Conservation (phyloP, 2,888 invertebrate genomes). For the Eulithis testata region DNA sequence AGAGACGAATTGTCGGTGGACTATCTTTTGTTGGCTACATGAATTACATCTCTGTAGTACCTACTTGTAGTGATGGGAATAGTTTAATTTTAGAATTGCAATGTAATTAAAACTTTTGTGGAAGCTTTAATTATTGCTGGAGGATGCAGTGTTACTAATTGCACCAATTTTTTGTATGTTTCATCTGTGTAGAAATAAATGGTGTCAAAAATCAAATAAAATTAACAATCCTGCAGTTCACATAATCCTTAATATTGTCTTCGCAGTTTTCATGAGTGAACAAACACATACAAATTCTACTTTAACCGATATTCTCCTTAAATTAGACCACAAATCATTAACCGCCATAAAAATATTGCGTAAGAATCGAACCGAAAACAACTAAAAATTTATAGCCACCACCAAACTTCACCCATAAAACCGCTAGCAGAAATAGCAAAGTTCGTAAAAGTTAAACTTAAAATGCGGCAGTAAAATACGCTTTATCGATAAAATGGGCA, state of each 20-base stretch:
- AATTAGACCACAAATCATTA: conserved; percentile 8
- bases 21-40: conserved; percentile 64
- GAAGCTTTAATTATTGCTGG: too few species aligned
- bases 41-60: conserved; percentile 62
- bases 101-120: too few species aligned
- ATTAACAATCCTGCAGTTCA: too few species aligned
- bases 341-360: conserved; percentile 15
- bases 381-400: conserved; percentile 26
- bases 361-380: conserved; percentile 20
- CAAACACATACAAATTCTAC: not conserved
- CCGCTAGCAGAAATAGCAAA: conserved; percentile 25
- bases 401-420: conserved; percentile 20
- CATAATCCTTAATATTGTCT: not conserved
- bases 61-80: conserved; percentile 46
- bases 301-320: conserved; percentile 3
- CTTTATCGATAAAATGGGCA: conserved; percentile 25
- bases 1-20: conserved; percentile 54
- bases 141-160: too few species aligned
- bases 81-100: conserved; percentile 10
- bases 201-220: too few species aligned
- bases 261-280: not conserved
- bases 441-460: conserved; percentile 30
- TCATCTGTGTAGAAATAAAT: too few species aligned
- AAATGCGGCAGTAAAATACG: conserved; percentile 25
- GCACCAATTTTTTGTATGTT: too few species aligned